These are phyloP conservation scores for Caenorhabditis sp. DNA, from an alignment of 2,888 invertebrate genomes.

Conservation along the genomic window DNA sequence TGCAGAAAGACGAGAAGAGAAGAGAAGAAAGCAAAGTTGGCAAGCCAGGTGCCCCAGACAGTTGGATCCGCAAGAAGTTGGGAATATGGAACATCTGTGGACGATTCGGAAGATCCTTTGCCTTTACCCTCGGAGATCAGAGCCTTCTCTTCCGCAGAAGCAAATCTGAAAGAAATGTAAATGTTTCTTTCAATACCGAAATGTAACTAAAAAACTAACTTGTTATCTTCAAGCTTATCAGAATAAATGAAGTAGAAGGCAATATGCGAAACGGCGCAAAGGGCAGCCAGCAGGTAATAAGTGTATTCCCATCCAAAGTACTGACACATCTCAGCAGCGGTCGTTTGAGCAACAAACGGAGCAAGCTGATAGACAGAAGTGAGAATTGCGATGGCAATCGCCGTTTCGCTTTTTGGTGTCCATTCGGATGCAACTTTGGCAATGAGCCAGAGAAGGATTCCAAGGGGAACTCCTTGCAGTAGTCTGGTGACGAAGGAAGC, in stretches of 20 bases:
- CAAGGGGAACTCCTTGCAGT: constrained; percentile 65
- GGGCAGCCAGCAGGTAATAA: constrained; percentile 61
- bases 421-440: constrained; percentile 66
- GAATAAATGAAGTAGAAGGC: constrained; percentile 56
- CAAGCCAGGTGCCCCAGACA: constrained; percentile 66
- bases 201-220: too few species aligned
- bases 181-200: not conserved
- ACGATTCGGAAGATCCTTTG: not conserved
- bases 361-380: constrained; percentile 66
- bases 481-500: constrained; percentile 59
- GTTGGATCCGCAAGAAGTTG: constrained; percentile 59
- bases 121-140: constrained; percentile 61
- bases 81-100: constrained; percentile 37
- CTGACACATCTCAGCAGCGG: constrained; percentile 64
- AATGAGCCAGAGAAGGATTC: constrained; percentile 63
- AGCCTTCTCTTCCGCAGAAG: constrained; percentile 40
- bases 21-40: constrained; percentile 64
- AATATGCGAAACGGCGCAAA: constrained; percentile 43
- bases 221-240: constrained; percentile 49
- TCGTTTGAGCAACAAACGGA: constrained; percentile 61
- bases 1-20: constrained; percentile 65
- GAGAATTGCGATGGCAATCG: constrained; percentile 64
- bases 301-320: constrained; percentile 63
- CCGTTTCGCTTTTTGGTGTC: constrained; percentile 63
- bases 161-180: constrained; percentile 48